Conservation (phyloP, 53 echinoderm and acorn worm genomes). For the Mesocentrotus franciscanus region DNA sequence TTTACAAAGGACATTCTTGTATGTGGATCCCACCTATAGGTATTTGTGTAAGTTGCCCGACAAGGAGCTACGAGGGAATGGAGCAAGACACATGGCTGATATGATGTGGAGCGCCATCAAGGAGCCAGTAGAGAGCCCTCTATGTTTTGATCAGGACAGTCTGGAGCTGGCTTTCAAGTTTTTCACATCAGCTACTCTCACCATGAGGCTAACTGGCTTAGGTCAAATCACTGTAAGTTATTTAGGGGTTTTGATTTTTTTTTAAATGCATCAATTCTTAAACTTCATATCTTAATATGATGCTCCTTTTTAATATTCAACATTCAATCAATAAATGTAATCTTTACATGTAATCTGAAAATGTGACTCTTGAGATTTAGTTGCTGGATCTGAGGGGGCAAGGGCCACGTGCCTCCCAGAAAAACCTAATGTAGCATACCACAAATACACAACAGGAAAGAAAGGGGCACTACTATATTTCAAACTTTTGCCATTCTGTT, state of each 20-base stretch:
- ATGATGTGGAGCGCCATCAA: conserved; percentile 97
- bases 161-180: conserved; percentile 91
- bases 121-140: conserved; percentile 85
- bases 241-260: too few relatives aligned
- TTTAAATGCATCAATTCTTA: background rate
- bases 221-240: conserved; percentile 88
- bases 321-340: background rate
- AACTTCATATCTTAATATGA: background rate
- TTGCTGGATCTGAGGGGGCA: too few relatives aligned
- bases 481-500: too few relatives aligned
- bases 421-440: too few relatives aligned
- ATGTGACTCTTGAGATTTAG: too few relatives aligned
- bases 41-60: conserved; percentile 87
- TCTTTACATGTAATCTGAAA: background rate
- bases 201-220: conserved; percentile 89
- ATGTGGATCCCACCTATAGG: conserved; percentile 59
- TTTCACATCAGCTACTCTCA: conserved; percentile 87
- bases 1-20: background rate
- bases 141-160: conserved; percentile 86
- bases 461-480: too few relatives aligned
- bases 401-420: too few relatives aligned
- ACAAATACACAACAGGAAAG: too few relatives aligned
- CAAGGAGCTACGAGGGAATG: conserved; percentile 85
- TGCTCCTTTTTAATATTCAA: background rate
- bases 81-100: conserved; percentile 91